Evolutionary conservation across 2,113 vertebrate genomes (phyloP).

Genomic region (Eidolon helvum): DNA sequence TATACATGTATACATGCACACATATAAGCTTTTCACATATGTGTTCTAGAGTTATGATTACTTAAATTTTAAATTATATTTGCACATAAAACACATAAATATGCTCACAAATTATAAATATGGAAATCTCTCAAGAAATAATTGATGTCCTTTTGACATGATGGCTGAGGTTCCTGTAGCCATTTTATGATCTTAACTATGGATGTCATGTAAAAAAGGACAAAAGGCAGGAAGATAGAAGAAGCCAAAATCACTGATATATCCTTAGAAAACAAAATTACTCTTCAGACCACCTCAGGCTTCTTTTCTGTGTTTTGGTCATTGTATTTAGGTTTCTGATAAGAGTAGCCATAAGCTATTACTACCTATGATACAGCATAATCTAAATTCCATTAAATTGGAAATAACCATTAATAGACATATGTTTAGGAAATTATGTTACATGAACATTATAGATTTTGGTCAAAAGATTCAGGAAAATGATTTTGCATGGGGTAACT

Average conservation of each 20-base stretch:
- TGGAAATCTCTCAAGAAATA: background rate
- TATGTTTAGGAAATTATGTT: background rate
- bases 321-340: background rate
- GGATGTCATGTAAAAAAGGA: background rate
- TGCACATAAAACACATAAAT: background rate
- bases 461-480: background rate
- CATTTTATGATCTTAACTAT: background rate
- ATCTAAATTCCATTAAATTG: background rate
- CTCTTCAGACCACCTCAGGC: background rate
- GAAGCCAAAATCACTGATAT: background rate
- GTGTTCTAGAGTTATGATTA: background rate
- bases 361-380: background rate
- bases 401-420: background rate
- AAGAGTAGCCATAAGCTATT: background rate
- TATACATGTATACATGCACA: background rate
- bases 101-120: background rate
- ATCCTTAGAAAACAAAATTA: background rate
- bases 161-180: background rate
- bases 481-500: background rate
- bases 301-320: background rate
- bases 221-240: background rate
- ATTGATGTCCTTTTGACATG: background rate
- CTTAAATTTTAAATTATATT: background rate
- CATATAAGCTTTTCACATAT: conserved; percentile 3
- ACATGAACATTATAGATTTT: background rate